These are phyloP conservation scores for Otolemur garnettii DNA, from an alignment of 2,113 vertebrate species.

Conservation along the genomic window DNA sequence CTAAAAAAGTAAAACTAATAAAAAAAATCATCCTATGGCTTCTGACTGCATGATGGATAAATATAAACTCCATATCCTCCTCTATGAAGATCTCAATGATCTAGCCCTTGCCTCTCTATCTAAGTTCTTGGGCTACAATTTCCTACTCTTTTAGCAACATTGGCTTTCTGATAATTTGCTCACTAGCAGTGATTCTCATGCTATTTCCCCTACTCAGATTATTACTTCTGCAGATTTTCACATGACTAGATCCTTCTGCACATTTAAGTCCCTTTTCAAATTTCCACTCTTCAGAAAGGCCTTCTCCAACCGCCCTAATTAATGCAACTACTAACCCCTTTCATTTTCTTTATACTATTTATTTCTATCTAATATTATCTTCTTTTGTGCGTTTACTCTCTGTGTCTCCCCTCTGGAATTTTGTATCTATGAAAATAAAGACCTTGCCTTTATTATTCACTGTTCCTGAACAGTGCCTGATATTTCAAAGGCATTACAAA, in stretches of 20 bases:
- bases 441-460: background rate
- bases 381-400: background rate
- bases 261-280: background rate
- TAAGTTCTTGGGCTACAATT: background rate
- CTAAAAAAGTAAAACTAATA: no score
- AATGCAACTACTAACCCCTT: background rate
- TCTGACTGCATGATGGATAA: background rate
- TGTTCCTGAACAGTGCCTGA: background rate
- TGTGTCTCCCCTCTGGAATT: background rate
- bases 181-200: background rate
- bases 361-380: background rate
- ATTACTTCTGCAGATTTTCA: background rate
- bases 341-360: background rate
- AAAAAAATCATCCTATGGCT: background rate
- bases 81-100: background rate
- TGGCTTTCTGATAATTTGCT: background rate
- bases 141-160: no score
- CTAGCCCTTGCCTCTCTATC: background rate
- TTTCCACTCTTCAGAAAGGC: background rate
- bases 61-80: background rate
- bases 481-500: background rate
- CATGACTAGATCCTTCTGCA: background rate
- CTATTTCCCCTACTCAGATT: background rate
- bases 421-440: background rate
- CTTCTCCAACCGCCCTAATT: background rate